Base-by-base conservation (phyloP, 2,888 invertebrate species). In the Ichneumoninae sp. region DNA sequence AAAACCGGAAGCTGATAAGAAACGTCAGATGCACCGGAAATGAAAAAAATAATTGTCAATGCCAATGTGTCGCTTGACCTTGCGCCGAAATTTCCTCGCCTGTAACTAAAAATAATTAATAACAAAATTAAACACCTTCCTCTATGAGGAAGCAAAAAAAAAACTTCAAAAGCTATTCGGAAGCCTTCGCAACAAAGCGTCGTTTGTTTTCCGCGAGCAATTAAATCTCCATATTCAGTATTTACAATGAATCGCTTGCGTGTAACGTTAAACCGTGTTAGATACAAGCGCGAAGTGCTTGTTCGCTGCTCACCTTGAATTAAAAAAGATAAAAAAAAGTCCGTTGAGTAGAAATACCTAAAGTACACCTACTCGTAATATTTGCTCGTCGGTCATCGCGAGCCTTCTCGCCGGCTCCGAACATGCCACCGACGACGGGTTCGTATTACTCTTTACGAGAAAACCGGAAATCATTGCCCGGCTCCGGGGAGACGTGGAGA, bases 351-450 rank as follows among this genome's bases (percentile, higher is more conserved):
- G 77, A 68, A 84, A 81, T 72, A 80, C 54, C 80, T 71, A 54
- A 76, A 52, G 65, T 74, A 52, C 72, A 84, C 77, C 80, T 84
- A 77, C 83, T 84, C 77, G 84, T 54, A 69, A 84, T 84, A 84
- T 84, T 75, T 70, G 84, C 84, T 50, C 70, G 70, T 66, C 72
- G 82, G 74, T 84, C 87, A 82, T 87, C 85, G 83, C 70, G 87
- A 81, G 85, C 82, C 86, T 86, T 86, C 86, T 85, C 83, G 86
- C 82, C 76, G 75, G 71, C 60, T 81, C 80, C 57, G 84, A 76
- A 66, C 60, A 82, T 74, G 79, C 68, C 74, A 70, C 79, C 77
- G 68, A 82, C 84, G 80, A 72, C 62, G 82, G 72, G 74, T 26
- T 84, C 84, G 77, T 78, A 75, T 84, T 84, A 80, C 82, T 84